Base-by-base conservation (phyloP, 2,113 vertebrate genomes). In the Alethe diademata region DNA sequence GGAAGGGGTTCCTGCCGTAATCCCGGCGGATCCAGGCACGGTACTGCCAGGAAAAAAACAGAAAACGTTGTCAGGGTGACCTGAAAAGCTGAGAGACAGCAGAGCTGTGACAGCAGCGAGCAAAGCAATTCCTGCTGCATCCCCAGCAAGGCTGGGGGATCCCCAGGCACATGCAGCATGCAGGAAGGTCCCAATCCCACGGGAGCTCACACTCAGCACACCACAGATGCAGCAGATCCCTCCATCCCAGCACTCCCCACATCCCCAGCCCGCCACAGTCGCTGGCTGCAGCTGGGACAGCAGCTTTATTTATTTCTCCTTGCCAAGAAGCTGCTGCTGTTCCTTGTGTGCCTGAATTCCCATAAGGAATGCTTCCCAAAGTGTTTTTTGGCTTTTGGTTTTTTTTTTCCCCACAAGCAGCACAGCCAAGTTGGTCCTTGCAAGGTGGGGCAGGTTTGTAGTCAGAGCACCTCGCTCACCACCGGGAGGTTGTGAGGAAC, bases 1-100 rank as follows among this genome's bases (percentile, higher is more conserved):
- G 97, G 60, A 98, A 98, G 0, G 98, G 98, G 78, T 97, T 98
- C 86, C 96, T 97, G 45, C 96, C 97, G 8, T 98, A 99, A 78
- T 95, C 98, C 20, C 89, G 71, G 53, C 9, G 82, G 81, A 99
- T 96, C 99, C 98, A 99, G 12, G 94, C 54, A 4, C 98, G 98
- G 86, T 98, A 98, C 99, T 99, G 97, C 8, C 42, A 18, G 96
- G 70, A 57, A 8, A 69, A 31, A 87, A 42, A 11, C 88, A 28
- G 31, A 22, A 82, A 14, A 53, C 16, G 28, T 3, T n/a, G 12
- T 51, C 19, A 67, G 73, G 23, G 64, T 23, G 64, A 35, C 0
- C 2, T 0, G 19, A 5, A 31, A 35, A 50, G 23, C 19, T 71
- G 58, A n/a, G 70, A 45, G 15, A 29, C 12, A 71, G 57, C 23